These are phyloP conservation scores for Zosterops hypoxanthus DNA, from an alignment of 2,113 vertebrate genomes.

Conservation along the genomic window DNA sequence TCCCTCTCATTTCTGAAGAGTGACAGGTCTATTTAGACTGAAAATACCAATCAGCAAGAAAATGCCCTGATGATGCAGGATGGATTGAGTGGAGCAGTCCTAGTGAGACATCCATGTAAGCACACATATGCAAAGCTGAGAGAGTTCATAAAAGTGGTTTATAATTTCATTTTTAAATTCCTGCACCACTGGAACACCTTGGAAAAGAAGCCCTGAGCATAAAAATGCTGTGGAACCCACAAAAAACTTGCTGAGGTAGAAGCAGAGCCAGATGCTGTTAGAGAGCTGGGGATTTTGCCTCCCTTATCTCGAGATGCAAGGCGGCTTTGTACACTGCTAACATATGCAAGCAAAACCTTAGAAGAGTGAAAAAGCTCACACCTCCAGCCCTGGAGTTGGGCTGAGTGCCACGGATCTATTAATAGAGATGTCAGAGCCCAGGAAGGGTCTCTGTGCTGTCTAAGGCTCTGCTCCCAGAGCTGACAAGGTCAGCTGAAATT, in stretches of 20 bases:
- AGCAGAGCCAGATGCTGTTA: background rate
- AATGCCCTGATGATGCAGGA: background rate
- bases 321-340: background rate
- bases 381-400: background rate
- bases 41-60: background rate
- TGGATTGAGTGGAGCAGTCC: background rate
- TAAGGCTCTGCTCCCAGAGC: constrained; percentile 42
- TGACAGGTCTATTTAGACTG: background rate
- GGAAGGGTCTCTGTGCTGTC: constrained; percentile 43
- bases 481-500: constrained; percentile 73
- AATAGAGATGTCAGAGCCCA: constrained; percentile 65
- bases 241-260: background rate
- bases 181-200: background rate
- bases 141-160: background rate
- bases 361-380: constrained; percentile 37
- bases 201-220: background rate
- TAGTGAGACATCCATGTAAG: background rate
- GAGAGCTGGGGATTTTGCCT: background rate
- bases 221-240: background rate
- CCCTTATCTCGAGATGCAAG: background rate
- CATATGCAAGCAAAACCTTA: background rate
- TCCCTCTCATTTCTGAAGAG: background rate
- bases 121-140: background rate
- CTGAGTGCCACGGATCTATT: constrained; percentile 60
- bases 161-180: background rate